Evolutionary conservation across 2,888 invertebrate species (phyloP).

Genomic region (Lottia gigantea): DNA sequence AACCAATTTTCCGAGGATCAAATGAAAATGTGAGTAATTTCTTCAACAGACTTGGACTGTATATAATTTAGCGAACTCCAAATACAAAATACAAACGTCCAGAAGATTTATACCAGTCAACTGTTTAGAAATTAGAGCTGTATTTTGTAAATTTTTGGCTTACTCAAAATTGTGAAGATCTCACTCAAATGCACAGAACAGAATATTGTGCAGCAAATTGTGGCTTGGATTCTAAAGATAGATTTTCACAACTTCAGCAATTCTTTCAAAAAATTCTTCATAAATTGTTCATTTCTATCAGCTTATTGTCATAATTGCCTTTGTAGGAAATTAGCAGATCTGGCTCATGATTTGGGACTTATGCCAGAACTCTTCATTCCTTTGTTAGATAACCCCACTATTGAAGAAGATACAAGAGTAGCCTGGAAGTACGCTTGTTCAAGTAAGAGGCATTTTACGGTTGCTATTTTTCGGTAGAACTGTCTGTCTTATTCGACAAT

Average conservation of each 20-base stretch:
- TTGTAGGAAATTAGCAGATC: constrained; percentile 26
- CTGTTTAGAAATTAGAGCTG: too few relatives aligned
- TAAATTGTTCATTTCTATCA: background rate
- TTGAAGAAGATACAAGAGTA: constrained; percentile 39
- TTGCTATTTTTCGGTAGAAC: too few relatives aligned
- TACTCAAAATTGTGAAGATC: too few relatives aligned
- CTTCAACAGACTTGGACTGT: too few relatives aligned
- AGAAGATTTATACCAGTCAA: too few relatives aligned
- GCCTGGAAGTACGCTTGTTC: constrained; percentile 54
- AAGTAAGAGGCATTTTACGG: constrained; percentile 28
- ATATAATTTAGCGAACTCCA: too few relatives aligned
- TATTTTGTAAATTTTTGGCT: too few relatives aligned
- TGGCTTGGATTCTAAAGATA: background rate
- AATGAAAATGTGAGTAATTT: constrained; percentile 31
- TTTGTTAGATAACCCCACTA: constrained; percentile 21
- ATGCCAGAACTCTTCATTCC: constrained; percentile 17
- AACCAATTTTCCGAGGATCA: constrained; percentile 30
- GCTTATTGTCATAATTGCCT: too few relatives aligned
- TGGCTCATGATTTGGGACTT: constrained; percentile 29
- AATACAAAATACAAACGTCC: too few relatives aligned
- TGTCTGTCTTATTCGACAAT: too few relatives aligned
- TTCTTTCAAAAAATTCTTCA: constrained; percentile 26
- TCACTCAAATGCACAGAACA: too few relatives aligned
- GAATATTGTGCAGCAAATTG: too few relatives aligned
- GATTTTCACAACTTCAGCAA: constrained; percentile 23